Conservation (phyloP, 2,797 vertebrate genomes). For the Bothrops alternatus region DNA sequence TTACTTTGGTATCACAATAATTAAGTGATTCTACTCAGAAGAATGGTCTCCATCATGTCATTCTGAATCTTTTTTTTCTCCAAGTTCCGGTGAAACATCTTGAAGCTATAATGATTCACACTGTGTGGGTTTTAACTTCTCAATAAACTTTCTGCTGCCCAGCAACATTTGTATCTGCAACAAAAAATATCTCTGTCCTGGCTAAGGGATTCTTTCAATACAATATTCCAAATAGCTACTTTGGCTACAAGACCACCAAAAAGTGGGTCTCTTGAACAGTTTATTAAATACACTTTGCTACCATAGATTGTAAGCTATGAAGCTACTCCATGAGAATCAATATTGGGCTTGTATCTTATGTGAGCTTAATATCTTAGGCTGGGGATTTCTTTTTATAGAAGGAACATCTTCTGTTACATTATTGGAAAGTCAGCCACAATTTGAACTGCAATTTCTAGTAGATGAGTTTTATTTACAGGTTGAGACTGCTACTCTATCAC, state of each 20-base stretch:
- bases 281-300: neutral
- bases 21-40: neutral
- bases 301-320: neutral
- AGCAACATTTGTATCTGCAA: neutral
- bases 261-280: neutral
- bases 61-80: neutral
- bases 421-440: neutral
- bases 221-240: neutral
- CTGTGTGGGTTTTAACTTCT: neutral
- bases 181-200: neutral
- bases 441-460: neutral
- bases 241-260: neutral
- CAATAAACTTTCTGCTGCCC: neutral
- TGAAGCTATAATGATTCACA: neutral
- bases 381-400: neutral
- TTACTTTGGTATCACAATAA: neutral
- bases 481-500: neutral
- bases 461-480: neutral
- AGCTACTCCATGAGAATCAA: neutral
- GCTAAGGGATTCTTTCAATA: neutral
- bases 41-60: neutral
- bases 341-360: neutral
- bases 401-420: neutral
- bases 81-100: neutral
- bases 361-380: neutral